Conservation (phyloP, 2,113 vertebrate genomes). For the Dromiciops gliroides region DNA sequence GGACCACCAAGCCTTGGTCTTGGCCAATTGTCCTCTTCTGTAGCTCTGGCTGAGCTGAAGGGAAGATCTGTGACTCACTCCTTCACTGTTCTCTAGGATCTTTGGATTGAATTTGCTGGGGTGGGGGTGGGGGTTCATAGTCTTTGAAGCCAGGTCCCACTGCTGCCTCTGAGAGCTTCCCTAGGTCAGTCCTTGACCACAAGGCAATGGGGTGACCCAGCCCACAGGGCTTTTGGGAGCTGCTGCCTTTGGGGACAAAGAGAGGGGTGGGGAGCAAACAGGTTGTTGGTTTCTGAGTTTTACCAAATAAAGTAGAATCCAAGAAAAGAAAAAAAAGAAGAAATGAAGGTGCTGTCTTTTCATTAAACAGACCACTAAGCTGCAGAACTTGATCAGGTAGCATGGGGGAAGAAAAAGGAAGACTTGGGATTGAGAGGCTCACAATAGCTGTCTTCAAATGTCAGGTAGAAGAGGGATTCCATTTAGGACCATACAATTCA, state of each 20-base stretch:
- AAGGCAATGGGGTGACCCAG: slow-evolving; percentile 39
- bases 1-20: slow-evolving; percentile 61
- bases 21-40: slow-evolving; percentile 27
- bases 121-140: too few species aligned
- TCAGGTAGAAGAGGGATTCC: background rate
- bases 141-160: slow-evolving; percentile 65
- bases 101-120: slow-evolving; percentile 53
- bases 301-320: slow-evolving; percentile 89
- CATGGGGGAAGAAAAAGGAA: background rate
- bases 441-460: background rate
- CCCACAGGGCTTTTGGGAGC: slow-evolving; percentile 52
- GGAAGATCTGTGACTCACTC: slow-evolving; percentile 55
- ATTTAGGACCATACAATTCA: background rate
- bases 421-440: background rate
- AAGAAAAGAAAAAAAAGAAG: too few species aligned
- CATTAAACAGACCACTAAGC: background rate
- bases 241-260: slow-evolving; percentile 65
- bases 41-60: slow-evolving; percentile 56
- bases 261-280: slow-evolving; percentile 57
- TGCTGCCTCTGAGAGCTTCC: slow-evolving; percentile 55
- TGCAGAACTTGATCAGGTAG: background rate
- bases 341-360: background rate
- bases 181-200: slow-evolving; percentile 33
- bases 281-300: slow-evolving; percentile 81
- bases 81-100: slow-evolving; percentile 65